phyloP scores from a whole-genome alignment of 1,140 invertebrate genomes.

The Ceratina japonica region DNA sequence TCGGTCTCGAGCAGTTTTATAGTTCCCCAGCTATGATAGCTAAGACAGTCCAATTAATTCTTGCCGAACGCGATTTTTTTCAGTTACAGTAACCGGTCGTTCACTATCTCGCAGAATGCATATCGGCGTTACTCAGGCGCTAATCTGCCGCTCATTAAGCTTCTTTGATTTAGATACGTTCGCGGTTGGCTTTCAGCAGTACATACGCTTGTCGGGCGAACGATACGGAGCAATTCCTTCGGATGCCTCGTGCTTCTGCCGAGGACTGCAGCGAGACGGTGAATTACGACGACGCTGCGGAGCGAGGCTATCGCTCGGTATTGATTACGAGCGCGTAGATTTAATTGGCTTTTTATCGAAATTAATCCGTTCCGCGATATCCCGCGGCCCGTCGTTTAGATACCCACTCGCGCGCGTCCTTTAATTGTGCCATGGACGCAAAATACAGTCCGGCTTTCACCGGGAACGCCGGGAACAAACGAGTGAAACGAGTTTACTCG shows the following conservation, averaged over 20 bases:
- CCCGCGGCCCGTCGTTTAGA: constrained; percentile 15
- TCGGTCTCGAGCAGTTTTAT: too few species aligned
- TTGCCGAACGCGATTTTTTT: constrained; percentile 33
- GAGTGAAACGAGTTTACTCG: neutral
- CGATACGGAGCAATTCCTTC: constrained; percentile 37
- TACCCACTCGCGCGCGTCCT: constrained; percentile 6
- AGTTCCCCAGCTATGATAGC: neutral
- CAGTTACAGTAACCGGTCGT: constrained; percentile 6
- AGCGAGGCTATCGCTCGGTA: constrained; percentile 38
- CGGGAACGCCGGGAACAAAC: neutral
- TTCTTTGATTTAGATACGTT: constrained; percentile 40
- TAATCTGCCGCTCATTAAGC: constrained; percentile 64
- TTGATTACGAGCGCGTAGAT: constrained; percentile 52
- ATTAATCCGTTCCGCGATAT: constrained; percentile 51
- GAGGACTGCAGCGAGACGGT: neutral
- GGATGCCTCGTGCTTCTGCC: neutral
- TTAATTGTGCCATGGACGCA: neutral
- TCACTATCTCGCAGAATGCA: constrained; percentile 25
- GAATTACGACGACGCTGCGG: constrained; percentile 12
- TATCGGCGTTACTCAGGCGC: constrained; percentile 44
- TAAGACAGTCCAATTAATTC: constrained; percentile 56
- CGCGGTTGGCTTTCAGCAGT: neutral
- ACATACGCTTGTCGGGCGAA: neutral
- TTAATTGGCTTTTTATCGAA: constrained; percentile 66
- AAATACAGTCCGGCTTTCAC: constrained; percentile 6